These are phyloP conservation scores for Syrista parreyssii DNA, from an alignment of 2,888 invertebrate genomes.

Conservation along the genomic window DNA sequence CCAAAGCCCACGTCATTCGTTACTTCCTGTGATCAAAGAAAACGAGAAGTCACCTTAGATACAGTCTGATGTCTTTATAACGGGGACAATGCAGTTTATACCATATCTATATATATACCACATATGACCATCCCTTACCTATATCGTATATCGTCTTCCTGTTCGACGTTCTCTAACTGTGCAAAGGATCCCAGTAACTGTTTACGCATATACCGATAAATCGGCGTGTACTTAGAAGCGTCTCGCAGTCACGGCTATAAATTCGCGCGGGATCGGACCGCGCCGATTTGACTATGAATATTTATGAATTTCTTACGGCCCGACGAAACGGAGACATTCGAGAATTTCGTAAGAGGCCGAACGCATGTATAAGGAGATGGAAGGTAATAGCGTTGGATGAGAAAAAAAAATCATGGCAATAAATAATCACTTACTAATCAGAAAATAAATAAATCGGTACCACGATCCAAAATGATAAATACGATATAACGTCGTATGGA, in stretches of 20 bases:
- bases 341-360: conserved; percentile 27
- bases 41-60: neutral
- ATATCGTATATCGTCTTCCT: neutral
- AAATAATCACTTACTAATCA: neutral
- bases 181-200: neutral
- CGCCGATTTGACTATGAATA: conserved; percentile 47
- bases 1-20: neutral
- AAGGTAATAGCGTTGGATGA: neutral
- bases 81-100: neutral
- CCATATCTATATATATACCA: neutral
- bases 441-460: neutral
- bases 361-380: neutral
- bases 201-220: neutral
- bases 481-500: neutral
- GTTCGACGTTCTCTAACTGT: neutral
- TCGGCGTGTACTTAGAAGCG: conserved; percentile 39
- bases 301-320: conserved; percentile 38
- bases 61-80: neutral
- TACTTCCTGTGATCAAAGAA: neutral
- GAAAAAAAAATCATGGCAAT: neutral
- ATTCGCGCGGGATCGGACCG: conserved; percentile 30
- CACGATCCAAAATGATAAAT: neutral
- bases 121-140: neutral
- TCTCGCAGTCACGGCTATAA: conserved; percentile 45
- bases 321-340: conserved; percentile 24